Evolutionary conservation across 2,113 vertebrate genomes (phyloP).

Genomic region (Gasterosteus nipponicus): DNA sequence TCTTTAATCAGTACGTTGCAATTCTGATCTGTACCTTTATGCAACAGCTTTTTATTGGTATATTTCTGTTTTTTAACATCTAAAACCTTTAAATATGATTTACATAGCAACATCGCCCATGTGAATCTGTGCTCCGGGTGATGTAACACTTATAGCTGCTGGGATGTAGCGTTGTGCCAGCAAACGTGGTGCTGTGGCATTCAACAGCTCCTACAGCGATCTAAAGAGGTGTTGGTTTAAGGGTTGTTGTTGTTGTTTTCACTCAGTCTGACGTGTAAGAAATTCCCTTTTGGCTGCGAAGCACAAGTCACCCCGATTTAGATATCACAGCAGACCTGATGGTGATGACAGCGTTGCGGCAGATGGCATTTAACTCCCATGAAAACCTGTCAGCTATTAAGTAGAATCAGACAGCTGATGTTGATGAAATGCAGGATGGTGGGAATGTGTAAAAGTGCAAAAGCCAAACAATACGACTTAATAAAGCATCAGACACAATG

Average conservation of each 20-base stretch:
- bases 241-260: not conserved
- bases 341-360: conserved; percentile 53
- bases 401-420: conserved; percentile 53
- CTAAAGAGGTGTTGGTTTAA: not conserved
- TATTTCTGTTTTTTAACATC: conserved; percentile 21
- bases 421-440: conserved; percentile 39
- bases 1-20: conserved; percentile 26
- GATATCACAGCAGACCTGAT: conserved; percentile 46
- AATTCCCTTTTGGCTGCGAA: conserved; percentile 40
- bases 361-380: conserved; percentile 53
- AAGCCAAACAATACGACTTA: conserved; percentile 25
- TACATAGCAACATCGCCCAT: conserved; percentile 48
- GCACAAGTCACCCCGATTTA: conserved; percentile 53
- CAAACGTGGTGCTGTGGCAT: conserved; percentile 9
- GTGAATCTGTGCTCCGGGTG: conserved; percentile 49
- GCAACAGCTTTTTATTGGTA: conserved; percentile 3
- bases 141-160: conserved; percentile 45
- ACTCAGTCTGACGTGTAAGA: conserved; percentile 9
- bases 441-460: conserved; percentile 12
- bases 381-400: conserved; percentile 49
- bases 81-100: conserved; percentile 41
- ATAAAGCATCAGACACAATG: not conserved
- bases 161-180: conserved; percentile 54
- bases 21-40: conserved; percentile 5
- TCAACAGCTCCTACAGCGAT: conserved; percentile 24